Base-by-base conservation (phyloP, 2,888 invertebrate species). In the Scaptomyza caliginosa region DNA sequence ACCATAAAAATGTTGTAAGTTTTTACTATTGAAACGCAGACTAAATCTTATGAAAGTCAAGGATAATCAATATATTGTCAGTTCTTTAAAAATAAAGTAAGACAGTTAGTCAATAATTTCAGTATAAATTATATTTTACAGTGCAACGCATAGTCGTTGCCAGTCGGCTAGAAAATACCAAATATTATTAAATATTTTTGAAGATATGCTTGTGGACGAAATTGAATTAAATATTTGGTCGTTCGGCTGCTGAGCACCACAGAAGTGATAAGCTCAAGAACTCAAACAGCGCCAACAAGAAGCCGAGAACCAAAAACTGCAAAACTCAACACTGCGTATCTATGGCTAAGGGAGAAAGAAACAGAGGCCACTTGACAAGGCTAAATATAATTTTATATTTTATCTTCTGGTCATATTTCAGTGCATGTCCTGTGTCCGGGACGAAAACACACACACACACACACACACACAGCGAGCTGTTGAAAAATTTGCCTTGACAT, bases 161-260 rank as follows among this genome's bases (percentile, higher is more conserved):
- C 0, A 13, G n/a, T n/a, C n/a, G n/a, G n/a, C 19, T 5, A 10
- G 3, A 2, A 46, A 21, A 6, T 16, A 21, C 10, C 3, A 10
- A 19, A 10, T 32, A 38, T 24, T 46, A 46, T 52, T 49, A 56
- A 21, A 34, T 57, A 49, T 43, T 50, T 62, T 49, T 39, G 28
- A 59, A 49, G 48, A 60, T 63, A 51, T 32, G 5, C 45, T 46
- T 13, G 6, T 21, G 34, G 16, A 28, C 24, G 8, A 79, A 84
- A 84, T 84, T 87, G 83, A 84, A 82, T 85, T 84, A 74, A 40
- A 71, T 71, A 74, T 67, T 78, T 72, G 52, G 57, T 54, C 66
- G 54, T 59, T 43, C 34, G 51, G 42, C 34, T 55, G 46, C 34
- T 69, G 34, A 34, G 16, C 34, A 16, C 16, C 34, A 16, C 7